Percentiles rank a stretch among this genome's conserved stretches.
Conservation (phyloP, 2,797 vertebrate species). For the Salmo trutta region DNA sequence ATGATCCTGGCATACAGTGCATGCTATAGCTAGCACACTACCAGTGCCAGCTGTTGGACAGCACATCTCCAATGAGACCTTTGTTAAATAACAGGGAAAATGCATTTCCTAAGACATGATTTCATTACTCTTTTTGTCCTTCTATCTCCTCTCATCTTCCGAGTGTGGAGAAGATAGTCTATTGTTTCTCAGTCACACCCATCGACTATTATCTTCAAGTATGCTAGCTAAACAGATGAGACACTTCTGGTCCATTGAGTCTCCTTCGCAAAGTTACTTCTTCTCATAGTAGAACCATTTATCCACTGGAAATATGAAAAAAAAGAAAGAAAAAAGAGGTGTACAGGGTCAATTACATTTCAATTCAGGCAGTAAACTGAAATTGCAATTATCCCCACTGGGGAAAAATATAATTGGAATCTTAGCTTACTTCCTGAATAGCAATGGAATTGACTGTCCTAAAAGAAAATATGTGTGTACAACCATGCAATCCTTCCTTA, state of each 20-base stretch:
- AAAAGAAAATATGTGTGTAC: neutral
- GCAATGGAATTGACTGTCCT: neutral
- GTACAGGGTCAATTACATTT: neutral
- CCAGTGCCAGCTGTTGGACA: conserved; percentile 31
- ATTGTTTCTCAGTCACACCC: conserved; percentile 10
- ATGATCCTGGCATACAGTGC: conserved; percentile 42
- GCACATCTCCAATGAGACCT: conserved; percentile 53
- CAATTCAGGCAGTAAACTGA: neutral
- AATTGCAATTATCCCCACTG: neutral
- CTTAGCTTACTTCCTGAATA: neutral
- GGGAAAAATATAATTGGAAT: neutral
- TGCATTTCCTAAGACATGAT: conserved; percentile 35
- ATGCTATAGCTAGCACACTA: conserved; percentile 28
- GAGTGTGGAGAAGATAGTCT: neutral
- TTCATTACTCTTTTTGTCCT: conserved; percentile 7
- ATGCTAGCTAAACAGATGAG: conserved; percentile 35
- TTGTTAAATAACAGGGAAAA: conserved; percentile 56
- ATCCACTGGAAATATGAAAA: conserved; percentile 79
- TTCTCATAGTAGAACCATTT: conserved; percentile 91
- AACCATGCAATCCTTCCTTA: too few species aligned
- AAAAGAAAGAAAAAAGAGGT: conserved; percentile 19
- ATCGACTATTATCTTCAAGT: conserved; percentile 36
- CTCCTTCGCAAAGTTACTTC: conserved; percentile 63
- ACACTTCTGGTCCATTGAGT: conserved; percentile 37
- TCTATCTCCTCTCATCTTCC: conserved; percentile 31